These are phyloP conservation scores for Aulostomus chinensis DNA, from an alignment of 2,797 vertebrate species.

Conservation along the genomic window DNA sequence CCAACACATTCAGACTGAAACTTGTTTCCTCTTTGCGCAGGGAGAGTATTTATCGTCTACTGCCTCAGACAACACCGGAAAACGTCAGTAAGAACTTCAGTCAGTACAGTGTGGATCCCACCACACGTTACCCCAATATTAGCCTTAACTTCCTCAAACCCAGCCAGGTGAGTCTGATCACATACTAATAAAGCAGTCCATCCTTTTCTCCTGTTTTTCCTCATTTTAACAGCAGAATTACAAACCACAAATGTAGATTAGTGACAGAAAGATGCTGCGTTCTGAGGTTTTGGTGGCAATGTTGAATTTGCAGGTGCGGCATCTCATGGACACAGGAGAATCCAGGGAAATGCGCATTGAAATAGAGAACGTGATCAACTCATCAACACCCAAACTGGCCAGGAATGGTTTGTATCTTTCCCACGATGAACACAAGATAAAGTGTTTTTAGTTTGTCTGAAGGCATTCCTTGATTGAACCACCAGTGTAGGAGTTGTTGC, in stretches of 20 bases:
- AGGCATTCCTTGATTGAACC: no score
- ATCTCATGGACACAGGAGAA: constrained; percentile 91
- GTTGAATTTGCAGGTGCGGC: constrained; percentile 88
- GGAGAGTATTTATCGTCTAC: constrained; percentile 94
- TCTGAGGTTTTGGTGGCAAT: not conserved
- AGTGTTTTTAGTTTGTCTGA: no score
- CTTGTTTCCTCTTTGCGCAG: constrained; percentile 62
- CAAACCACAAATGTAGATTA: no score
- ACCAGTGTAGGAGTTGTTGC: constrained; percentile 16
- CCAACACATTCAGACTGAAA: no score
- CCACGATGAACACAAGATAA: no score
- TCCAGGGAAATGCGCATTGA: constrained; percentile 87
- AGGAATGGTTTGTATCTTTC: constrained; percentile 84
- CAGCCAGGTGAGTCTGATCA: constrained; percentile 84
- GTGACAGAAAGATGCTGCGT: not conserved
- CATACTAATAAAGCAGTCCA: no score
- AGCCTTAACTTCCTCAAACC: constrained; percentile 91
- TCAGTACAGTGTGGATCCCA: constrained; percentile 94
- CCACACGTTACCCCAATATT: constrained; percentile 97
- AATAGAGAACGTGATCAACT: constrained; percentile 90
- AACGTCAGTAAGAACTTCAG: constrained; percentile 98
- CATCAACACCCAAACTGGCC: constrained; percentile 87
- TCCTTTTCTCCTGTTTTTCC: not conserved
- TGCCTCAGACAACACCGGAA: constrained; percentile 97
- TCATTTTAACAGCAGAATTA: no score